A percentile compares a stretch with the other conserved stretches of the same genome.
phyloP scores from a whole-genome alignment of 2,113 vertebrate species.

The Podiceps cristatus region DNA sequence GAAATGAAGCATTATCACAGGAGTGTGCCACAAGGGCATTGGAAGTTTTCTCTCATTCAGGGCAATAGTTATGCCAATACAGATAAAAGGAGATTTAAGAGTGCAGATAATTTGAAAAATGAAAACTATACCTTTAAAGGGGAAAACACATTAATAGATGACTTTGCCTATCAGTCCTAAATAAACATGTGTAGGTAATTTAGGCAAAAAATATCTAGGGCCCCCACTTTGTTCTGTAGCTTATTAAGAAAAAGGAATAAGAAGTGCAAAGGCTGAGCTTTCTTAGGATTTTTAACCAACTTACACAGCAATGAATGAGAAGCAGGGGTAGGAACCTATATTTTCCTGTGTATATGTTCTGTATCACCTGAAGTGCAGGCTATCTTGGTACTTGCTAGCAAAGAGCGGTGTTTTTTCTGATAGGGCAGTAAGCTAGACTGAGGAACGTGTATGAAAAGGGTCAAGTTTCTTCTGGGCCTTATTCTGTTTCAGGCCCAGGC shows the following conservation, averaged over 20 bases:
- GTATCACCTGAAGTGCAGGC: neutral
- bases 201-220: fast-evolving
- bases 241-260: neutral
- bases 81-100: neutral
- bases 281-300: neutral
- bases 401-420: neutral
- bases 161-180: neutral
- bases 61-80: neutral
- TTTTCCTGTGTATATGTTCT: neutral
- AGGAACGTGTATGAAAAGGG: neutral
- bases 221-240: neutral
- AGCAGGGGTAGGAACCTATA: fast-evolving
- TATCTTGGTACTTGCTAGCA: neutral
- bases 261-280: neutral
- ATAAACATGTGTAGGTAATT: neutral
- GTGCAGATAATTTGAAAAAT: neutral
- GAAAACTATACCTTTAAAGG: neutral
- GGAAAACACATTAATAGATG: neutral
- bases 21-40: neutral
- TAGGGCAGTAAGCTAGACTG: neutral
- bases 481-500: neutral
- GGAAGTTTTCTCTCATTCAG: neutral
- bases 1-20: neutral
- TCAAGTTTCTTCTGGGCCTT: neutral
- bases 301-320: neutral